A percentile compares a stretch with the other conserved stretches of the same genome.
Conservation (phyloP, 2,113 vertebrate species). For the Callospermophilus lateralis region DNA sequence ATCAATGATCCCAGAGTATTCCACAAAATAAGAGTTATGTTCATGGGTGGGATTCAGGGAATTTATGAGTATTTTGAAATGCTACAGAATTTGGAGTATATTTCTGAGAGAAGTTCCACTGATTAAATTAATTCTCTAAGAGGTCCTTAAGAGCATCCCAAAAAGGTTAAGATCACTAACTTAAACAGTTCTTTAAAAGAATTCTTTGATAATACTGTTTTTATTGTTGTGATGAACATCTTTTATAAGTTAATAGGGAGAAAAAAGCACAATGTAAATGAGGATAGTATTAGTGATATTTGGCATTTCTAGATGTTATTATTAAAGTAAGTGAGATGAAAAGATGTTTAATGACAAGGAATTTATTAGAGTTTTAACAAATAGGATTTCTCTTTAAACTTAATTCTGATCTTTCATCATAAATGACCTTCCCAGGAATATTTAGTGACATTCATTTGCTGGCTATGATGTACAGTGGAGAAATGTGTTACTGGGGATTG, state of each 20-base stretch:
- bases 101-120: neutral
- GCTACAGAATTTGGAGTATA: neutral
- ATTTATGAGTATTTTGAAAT: neutral
- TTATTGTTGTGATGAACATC: neutral
- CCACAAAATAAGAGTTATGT: constrained; percentile 25
- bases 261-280: neutral
- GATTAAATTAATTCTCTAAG: constrained; percentile 4
- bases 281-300: neutral
- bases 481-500: constrained; percentile 99
- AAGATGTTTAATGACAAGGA: constrained; percentile 5
- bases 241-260: neutral
- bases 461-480: constrained; percentile 98
- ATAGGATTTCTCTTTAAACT: constrained; percentile 31
- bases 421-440: constrained; percentile 88
- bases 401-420: constrained; percentile 68
- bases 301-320: neutral
- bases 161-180: neutral
- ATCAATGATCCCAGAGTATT: neutral
- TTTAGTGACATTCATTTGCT: constrained; percentile 93
- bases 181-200: constrained; percentile 6
- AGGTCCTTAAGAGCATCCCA: neutral
- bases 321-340: constrained; percentile 18
- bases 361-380: constrained; percentile 42
- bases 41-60: neutral
- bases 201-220: neutral